Evolutionary conservation across 37 sponge, comb jelly and placozoan species (phyloP), one percentile per base, ranked within the genome.

Genomic region (Oscarella lobularis): DNA sequence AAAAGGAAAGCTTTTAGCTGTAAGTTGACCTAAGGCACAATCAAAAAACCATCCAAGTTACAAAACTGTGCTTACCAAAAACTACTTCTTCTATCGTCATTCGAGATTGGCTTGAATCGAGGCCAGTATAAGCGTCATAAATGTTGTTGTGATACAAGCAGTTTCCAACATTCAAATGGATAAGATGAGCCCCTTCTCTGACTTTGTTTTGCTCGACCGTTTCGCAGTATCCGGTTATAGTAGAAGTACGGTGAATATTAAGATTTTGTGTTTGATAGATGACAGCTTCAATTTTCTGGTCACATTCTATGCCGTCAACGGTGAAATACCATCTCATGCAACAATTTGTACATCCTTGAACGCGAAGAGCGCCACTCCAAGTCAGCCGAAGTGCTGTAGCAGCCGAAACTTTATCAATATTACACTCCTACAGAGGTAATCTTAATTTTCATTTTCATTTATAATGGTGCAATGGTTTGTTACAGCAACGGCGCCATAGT

Each of bases 81-180:
- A 35, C 71, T 29, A 68, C 31, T 20, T 68, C 71, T 68, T 68
- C 71, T 4, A 68, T 20, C 6, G 33, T 68, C 35, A 68, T 68
- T 30, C 71, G 9, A 9, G 60, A 48, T 48, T 9, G 29, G 31
- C 29, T 29, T 5, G 6, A 27, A 48, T 27, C 9, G 60, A 30
- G 33, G 31, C 71, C 71, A 34, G 71, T 29, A 35, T 29, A 68
- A 4, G 71, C 71, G 33, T 68, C 31, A 48, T 48, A 48, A 27
- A 48, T 9, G 20, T 9, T 48, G 20, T 20, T 48, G 9, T 9
- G 20, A 48, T 20, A 9, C 60, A 9, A 68, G 31, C 71, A 68
- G 60, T 68, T 30, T 5, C 71, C 71, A 4, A 68, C 71, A 68
- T 68, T 68, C 31, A 68, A 14, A 5, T 4, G 31, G 6, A 68